phyloP scores from a whole-genome alignment of 2,113 vertebrate genomes.

The Phasianus colchicus region DNA sequence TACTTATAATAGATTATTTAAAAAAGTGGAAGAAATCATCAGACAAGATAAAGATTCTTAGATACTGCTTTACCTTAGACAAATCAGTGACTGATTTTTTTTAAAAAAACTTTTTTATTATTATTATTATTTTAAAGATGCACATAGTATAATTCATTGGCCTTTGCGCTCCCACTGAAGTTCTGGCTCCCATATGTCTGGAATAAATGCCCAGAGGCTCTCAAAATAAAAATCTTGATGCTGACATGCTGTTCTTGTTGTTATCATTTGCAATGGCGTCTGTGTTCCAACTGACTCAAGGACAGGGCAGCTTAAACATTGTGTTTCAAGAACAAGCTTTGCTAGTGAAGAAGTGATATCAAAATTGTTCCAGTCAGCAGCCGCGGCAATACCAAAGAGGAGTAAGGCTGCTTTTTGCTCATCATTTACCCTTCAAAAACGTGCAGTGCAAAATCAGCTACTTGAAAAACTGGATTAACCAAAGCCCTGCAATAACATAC shows the following conservation, averaged over 20 bases:
- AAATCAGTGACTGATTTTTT: not conserved
- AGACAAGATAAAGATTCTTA: not conserved
- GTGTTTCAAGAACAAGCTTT: not conserved
- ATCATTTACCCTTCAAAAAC: not conserved
- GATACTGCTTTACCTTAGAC: not conserved
- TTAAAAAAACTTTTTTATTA: not conserved
- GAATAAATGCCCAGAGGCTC: not conserved
- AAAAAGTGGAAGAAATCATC: not conserved
- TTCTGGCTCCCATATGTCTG: not conserved
- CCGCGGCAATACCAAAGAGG: not conserved
- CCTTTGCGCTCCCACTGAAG: not conserved
- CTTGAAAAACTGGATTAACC: not conserved
- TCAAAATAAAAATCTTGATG: constrained; percentile 24
- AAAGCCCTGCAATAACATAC: not conserved
- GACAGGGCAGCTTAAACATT: not conserved
- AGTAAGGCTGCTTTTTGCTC: not conserved
- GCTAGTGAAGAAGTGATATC: not conserved
- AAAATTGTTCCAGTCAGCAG: not conserved
- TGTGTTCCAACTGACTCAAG: not conserved
- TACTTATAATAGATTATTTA: not conserved
- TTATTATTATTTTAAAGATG: not conserved
- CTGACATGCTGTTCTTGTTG: not conserved
- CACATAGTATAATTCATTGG: not conserved
- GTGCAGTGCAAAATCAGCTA: not conserved
- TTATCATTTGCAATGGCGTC: constrained; percentile 15